phyloP scores from a whole-genome alignment of 2,888 invertebrate species.

The Hirtodrosophila alboralis region DNA sequence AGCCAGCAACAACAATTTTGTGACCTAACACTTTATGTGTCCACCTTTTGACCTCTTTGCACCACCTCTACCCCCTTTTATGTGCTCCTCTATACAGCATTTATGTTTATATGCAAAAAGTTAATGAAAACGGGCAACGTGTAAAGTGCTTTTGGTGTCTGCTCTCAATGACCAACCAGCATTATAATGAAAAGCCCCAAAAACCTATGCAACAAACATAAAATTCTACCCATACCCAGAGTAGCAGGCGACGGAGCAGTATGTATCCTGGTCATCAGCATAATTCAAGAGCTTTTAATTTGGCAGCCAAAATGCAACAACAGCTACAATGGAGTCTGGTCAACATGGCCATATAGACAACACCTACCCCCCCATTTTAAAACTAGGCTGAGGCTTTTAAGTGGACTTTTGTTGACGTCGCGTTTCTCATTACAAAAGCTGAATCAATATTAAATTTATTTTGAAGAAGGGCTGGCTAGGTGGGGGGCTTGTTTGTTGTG shows the following conservation, averaged over 20 bases:
- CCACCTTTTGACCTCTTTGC: not conserved
- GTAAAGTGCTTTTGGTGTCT: slow-evolving; percentile 74
- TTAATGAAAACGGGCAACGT: slow-evolving; percentile 69
- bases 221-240: not conserved
- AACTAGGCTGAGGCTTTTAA: slow-evolving; percentile 62
- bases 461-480: slow-evolving; percentile 34
- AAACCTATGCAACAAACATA: slow-evolving; percentile 34
- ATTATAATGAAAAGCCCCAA: slow-evolving; percentile 66
- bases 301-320: slow-evolving; percentile 72
- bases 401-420: slow-evolving; percentile 65
- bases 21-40: slow-evolving; percentile 1
- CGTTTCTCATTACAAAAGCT: slow-evolving; percentile 77
- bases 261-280: slow-evolving; percentile 69
- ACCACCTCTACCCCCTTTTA: not conserved
- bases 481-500: slow-evolving; percentile 50
- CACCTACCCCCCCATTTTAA: slow-evolving; percentile 34
- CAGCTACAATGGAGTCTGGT: slow-evolving; percentile 58
- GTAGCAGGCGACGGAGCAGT: not conserved
- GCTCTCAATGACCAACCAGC: slow-evolving; percentile 59
- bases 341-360: slow-evolving; percentile 57
- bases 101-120: slow-evolving; percentile 64
- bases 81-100: slow-evolving; percentile 37
- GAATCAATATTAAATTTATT: slow-evolving; percentile 79
- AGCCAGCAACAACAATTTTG: no score
- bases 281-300: slow-evolving; percentile 79